Conservation (phyloP, 2,888 invertebrate species). For the Hirtodrosophila confusa region DNA sequence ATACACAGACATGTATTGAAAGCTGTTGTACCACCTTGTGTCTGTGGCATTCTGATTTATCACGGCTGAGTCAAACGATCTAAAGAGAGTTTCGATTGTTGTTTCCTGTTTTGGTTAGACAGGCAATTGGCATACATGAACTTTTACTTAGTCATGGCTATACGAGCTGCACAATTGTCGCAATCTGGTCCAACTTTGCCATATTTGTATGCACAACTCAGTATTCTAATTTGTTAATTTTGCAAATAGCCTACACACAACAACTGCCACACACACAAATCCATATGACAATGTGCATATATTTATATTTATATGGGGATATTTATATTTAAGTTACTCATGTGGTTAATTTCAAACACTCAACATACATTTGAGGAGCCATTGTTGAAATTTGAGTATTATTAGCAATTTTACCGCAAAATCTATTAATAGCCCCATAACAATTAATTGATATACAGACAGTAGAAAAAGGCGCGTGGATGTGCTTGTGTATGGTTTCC, state of each 20-base stretch:
- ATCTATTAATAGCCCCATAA: constrained; percentile 67
- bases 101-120: constrained; percentile 47
- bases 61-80: constrained; percentile 16
- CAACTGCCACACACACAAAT: constrained; percentile 10
- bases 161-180: constrained; percentile 51
- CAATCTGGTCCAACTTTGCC: constrained; percentile 50
- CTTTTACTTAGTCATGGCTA: constrained; percentile 55
- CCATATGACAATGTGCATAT: too few relatives aligned
- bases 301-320: constrained; percentile 11
- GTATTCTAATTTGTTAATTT: constrained; percentile 47
- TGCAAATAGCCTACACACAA: constrained; percentile 41
- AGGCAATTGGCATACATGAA: constrained; percentile 34
- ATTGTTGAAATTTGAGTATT: constrained; percentile 75
- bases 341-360: constrained; percentile 46
- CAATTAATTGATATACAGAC: constrained; percentile 77
- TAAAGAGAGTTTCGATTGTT: constrained; percentile 15
- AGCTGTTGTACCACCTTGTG: not conserved
- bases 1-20: not conserved
- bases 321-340: constrained; percentile 42
- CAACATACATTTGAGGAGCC: constrained; percentile 38
- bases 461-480: constrained; percentile 16
- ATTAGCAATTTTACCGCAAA: constrained; percentile 77
- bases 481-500: constrained; percentile 5
- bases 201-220: constrained; percentile 41
- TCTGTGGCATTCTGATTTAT: constrained; percentile 9